Evolutionary conservation across 35 echinoderm and acorn worm species (phyloP), one percentile per base, ranked within the genome.

Genomic region (Lytechinus pictus): DNA sequence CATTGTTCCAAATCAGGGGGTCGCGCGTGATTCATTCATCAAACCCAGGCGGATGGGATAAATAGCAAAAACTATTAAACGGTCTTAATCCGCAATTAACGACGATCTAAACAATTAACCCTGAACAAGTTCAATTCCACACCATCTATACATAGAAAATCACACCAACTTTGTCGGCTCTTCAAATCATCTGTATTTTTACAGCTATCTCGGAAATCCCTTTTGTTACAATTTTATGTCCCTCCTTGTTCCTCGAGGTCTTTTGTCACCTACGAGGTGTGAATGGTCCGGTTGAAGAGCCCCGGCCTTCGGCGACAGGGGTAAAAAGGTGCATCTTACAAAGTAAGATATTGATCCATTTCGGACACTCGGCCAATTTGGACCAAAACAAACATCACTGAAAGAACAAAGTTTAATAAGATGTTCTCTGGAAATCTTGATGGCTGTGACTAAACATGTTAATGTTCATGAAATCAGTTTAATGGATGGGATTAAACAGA

Each of bases 281-380:
- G 24, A 90, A 52, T 90, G 28, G 4, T 19, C 88, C 5, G 10
- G 88, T 90, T 90, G 88, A 28, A 89, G 87, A 52, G 87, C 44
- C 88, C 88, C 66, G 33, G 33, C 88, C 44, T 90, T 44, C 14
- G 28, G 88, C 52, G 88, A 90, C 52, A 90, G 88, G 52, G 16
- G 28, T 90, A 90, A 90, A 88, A 52, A 90, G 88, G 88, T 90
- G 88, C 88, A 90, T 90, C 52, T 90, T 90, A 90, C 88, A 90
- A 90, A 90, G 88, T 90, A 28, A 16, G 88, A 51, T 90, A 90
- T 90, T 52, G 88, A 90, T 90, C 88, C 88, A 90, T 90, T 90
- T 90, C 52, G 88, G 88, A 90, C 88, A 90, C 88, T 90, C 52
- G 24, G 10, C 33, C 88, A 90, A 44, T 54, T 52, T 33, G 10